Conservation (phyloP, 1,140 invertebrate genomes). For the Araneus ventricosus region DNA sequence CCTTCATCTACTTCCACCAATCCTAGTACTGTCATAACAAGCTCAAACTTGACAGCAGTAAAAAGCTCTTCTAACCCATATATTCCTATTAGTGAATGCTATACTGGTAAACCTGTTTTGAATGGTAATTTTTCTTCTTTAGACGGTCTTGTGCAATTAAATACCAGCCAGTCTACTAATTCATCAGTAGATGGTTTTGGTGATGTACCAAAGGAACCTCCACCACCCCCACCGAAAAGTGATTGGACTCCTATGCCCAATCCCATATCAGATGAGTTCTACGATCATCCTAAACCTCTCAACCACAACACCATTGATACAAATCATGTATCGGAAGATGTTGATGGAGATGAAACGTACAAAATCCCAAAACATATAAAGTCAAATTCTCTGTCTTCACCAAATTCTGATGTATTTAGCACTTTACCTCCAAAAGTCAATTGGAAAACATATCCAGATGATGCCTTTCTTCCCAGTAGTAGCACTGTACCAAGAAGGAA, state of each 20-base stretch:
- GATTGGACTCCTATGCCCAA: conserved; percentile 66
- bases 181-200: neutral
- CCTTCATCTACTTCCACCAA: neutral
- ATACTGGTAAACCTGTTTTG: conserved; percentile 86
- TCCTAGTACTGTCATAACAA: neutral
- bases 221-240: conserved; percentile 66
- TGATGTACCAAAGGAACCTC: conserved; percentile 67
- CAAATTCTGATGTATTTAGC: conserved; percentile 26
- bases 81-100: conserved; percentile 88
- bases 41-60: conserved; percentile 16
- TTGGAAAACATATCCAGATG: conserved; percentile 83
- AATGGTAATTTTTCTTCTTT: conserved; percentile 73
- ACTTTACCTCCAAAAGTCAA: conserved; percentile 80
- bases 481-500: conserved; percentile 66
- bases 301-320: neutral
- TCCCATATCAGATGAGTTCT: conserved; percentile 73
- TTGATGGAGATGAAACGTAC: conserved; percentile 48
- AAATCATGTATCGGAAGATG: conserved; percentile 56
- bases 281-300: conserved; percentile 75
- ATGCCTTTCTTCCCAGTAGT: conserved; percentile 55
- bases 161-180: conserved; percentile 28
- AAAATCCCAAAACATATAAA: conserved; percentile 30
- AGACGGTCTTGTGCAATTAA: conserved; percentile 21
- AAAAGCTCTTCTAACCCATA: conserved; percentile 79
- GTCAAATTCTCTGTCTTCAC: neutral